Evolutionary conservation across 2,888 invertebrate species (phyloP), one percentile per base, ranked within the genome.

Genomic region (Andricus curvator): DNA sequence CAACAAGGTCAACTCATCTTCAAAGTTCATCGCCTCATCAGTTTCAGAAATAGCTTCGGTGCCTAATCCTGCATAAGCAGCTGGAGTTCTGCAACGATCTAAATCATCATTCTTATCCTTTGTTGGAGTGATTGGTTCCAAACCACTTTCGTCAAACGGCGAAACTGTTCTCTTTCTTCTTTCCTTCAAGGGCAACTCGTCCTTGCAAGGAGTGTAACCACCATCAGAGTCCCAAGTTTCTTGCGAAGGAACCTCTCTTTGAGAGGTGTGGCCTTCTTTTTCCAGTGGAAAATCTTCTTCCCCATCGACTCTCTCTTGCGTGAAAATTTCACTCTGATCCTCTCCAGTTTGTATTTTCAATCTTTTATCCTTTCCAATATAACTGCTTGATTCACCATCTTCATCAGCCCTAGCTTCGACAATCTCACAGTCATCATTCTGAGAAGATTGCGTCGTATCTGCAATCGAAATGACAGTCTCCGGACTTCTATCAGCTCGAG

Each of bases 11-110:
- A 89, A 93, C 93, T 84, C 94, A 37, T 93, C 92, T 29, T 93
- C 92, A 66, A 92, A 92, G 78, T 91, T 92, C 88, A 92, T 92
- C 1, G 92, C 89, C 62, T 92, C 92, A 41, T 93, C 92, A 0
- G 92, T 93, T 79, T 93, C 93, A 3, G 93, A 93, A 74, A 93
- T 93, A 1, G 93, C 93, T 82, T 93, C 93, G 2, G 93, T 93
- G 15, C 93, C 93, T 0, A 93, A 86, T 4, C 92, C 93, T 2
- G 93, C 93, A 70, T 93, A 91, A 8, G 91, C 93, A 0, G 88
- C 88, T 1, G 92, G 92, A 1, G 93, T 92, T 51, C 93, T 86
- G 93, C 94, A 88, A 90, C 93, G 84, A 76, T 91, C 91, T 33
- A 92, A 82, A 80, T 91, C 91, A 41, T 93, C 92, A 78, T 87